Conservation (phyloP, 2,888 invertebrate species). For the Scrobipalpa costella region DNA sequence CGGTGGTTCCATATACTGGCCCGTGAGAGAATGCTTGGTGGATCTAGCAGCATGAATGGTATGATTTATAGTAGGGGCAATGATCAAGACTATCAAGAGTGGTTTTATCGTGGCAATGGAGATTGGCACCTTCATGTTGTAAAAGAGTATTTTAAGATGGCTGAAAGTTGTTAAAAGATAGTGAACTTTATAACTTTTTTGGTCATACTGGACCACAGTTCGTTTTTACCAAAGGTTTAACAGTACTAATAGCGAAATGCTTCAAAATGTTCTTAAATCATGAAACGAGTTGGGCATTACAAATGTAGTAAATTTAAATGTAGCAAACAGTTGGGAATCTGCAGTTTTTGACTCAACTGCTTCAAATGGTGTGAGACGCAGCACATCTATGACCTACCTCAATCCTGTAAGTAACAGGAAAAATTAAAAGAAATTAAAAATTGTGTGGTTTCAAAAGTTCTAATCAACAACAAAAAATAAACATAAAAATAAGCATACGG, state of each 20-base stretch:
- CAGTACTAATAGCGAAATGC: slow-evolving; percentile 55
- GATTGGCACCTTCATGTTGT: slow-evolving; percentile 80
- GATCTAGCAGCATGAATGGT: slow-evolving; percentile 78
- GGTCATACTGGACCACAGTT: slow-evolving; percentile 68
- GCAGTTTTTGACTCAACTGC: slow-evolving; percentile 70
- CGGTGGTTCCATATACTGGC: slow-evolving; percentile 68
- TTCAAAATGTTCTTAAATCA: slow-evolving; percentile 51
- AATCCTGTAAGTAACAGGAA: slow-evolving; percentile 43
- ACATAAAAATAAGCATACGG: slow-evolving; percentile 27
- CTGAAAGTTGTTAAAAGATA: slow-evolving; percentile 61
- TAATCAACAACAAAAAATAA: slow-evolving; percentile 64
- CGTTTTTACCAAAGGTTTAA: slow-evolving; percentile 71
- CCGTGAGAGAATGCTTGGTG: slow-evolving; percentile 83
- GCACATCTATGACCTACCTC: slow-evolving; percentile 73
- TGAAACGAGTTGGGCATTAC: slow-evolving; percentile 70
- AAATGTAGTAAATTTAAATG: slow-evolving; percentile 62
- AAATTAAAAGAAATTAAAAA: slow-evolving; percentile 68
- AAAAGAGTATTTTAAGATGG: slow-evolving; percentile 70
- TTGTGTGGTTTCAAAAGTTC: slow-evolving; percentile 71
- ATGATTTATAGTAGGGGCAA: slow-evolving; percentile 81
- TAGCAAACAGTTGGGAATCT: slow-evolving; percentile 55
- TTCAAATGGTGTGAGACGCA: slow-evolving; percentile 68
- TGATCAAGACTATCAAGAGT: slow-evolving; percentile 71
- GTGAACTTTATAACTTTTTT: slow-evolving; percentile 47
- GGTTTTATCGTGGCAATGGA: slow-evolving; percentile 75